These are phyloP conservation scores for Aptenodytes forsteri DNA, from an alignment of 2,113 vertebrate species.

Conservation along the genomic window DNA sequence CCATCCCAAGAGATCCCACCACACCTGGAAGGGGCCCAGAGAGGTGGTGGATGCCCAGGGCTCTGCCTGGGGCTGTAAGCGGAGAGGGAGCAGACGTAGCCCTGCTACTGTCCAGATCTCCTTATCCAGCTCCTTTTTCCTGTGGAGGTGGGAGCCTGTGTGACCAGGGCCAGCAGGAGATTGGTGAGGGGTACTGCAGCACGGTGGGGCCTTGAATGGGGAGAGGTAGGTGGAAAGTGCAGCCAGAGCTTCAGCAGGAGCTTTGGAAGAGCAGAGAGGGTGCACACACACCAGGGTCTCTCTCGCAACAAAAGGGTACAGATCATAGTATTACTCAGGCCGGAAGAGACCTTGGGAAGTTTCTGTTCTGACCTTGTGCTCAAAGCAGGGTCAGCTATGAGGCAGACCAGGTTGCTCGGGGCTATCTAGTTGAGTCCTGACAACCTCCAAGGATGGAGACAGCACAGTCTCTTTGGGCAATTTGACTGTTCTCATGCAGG, in stretches of 20 bases:
- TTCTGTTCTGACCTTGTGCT: background rate
- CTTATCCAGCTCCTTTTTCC: background rate
- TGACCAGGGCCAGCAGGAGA: background rate
- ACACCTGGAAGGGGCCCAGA: accelerated
- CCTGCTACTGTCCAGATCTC: background rate
- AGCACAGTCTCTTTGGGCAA: background rate
- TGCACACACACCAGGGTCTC: background rate
- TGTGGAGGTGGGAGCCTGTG: background rate
- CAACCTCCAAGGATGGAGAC: background rate
- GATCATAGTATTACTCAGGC: background rate
- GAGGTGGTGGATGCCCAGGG: background rate
- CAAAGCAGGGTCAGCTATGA: background rate
- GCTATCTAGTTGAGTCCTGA: background rate
- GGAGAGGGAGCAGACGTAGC: accelerated
- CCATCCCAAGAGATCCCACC: background rate
- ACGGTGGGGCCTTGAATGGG: background rate
- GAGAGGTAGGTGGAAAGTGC: background rate
- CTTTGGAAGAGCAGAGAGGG: background rate
- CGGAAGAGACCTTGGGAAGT: background rate
- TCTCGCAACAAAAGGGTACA: background rate
- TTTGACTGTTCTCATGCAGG: background rate
- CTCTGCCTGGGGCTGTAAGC: background rate
- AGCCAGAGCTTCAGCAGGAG: background rate
- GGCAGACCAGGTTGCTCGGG: background rate
- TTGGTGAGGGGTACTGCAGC: background rate